A percentile compares a stretch with the other conserved stretches of the same genome.
phyloP scores from a whole-genome alignment of 2,888 invertebrate genomes.

The Agriopis aurantiaria region DNA sequence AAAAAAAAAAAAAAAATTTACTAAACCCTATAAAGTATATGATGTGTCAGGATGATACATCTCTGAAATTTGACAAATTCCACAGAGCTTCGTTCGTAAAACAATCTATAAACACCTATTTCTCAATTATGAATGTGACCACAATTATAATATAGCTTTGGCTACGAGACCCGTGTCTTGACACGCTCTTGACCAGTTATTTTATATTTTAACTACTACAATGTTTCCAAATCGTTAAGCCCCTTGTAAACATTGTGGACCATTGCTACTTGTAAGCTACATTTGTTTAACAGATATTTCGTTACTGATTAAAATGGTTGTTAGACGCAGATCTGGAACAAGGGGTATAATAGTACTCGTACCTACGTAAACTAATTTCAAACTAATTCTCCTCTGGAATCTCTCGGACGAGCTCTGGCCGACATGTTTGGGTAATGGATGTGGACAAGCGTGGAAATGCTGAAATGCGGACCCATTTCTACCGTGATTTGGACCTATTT shows the following conservation, averaged over 20 bases:
- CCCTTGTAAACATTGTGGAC: background rate
- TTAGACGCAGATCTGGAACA: constrained; percentile 1
- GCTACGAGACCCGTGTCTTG: too few relatives aligned
- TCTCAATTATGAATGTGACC: too few relatives aligned
- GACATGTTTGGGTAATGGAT: constrained; percentile 33
- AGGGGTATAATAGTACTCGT: background rate
- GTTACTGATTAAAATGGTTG: constrained; percentile 20
- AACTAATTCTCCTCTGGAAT: constrained; percentile 27
- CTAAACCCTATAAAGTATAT: too few relatives aligned
- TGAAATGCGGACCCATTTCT: constrained; percentile 18
- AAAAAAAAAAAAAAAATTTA: too few relatives aligned
- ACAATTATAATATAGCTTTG: too few relatives aligned
- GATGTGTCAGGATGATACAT: too few relatives aligned
- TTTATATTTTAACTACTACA: too few relatives aligned
- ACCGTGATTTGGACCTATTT: constrained; percentile 3
- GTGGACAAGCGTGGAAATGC: constrained; percentile 16
- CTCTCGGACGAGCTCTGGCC: constrained; percentile 19
- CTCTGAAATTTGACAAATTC: too few relatives aligned
- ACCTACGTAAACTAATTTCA: constrained; percentile 31
- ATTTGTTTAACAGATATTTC: background rate
- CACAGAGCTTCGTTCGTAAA: too few relatives aligned
- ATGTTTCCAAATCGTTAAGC: background rate
- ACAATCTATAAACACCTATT: too few relatives aligned
- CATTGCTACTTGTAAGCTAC: background rate
- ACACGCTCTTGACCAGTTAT: too few relatives aligned